Conservation (phyloP, 2,888 invertebrate genomes). For the Dasysyrphus tricinctus region DNA sequence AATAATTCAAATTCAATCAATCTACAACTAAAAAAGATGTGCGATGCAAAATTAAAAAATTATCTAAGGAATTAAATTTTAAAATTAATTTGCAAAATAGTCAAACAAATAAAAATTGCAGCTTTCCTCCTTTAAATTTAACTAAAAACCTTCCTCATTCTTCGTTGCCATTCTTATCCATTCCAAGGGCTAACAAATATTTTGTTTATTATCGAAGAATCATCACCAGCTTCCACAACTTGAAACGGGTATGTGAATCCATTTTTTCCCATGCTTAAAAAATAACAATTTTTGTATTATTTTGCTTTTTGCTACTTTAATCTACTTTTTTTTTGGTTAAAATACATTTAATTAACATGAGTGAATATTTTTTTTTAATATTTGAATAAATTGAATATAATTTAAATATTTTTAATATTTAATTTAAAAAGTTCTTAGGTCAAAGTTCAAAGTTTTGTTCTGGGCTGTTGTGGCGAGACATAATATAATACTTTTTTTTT, state of each 20-base stretch:
- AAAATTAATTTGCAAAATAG: neutral
- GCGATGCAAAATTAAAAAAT: neutral
- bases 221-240: neutral
- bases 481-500: neutral
- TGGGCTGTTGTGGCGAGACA: neutral
- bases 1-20: too few relatives aligned
- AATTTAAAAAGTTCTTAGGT: neutral
- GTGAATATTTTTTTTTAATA: neutral
- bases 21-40: neutral
- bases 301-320: constrained; percentile 29
- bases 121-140: neutral
- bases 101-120: neutral
- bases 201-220: too few relatives aligned
- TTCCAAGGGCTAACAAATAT: neutral
- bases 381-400: neutral
- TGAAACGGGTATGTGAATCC: neutral
- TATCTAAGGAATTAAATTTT: neutral
- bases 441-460: neutral
- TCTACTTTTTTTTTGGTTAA: neutral
- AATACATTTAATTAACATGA: constrained; percentile 21
- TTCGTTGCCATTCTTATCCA: neutral
- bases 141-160: neutral
- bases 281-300: neutral
- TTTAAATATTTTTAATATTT: neutral
- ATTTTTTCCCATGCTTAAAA: neutral